Evolutionary conservation across 2,888 invertebrate species (phyloP), one percentile per base, ranked within the genome.

Genomic region (Eilema griseolum): DNA sequence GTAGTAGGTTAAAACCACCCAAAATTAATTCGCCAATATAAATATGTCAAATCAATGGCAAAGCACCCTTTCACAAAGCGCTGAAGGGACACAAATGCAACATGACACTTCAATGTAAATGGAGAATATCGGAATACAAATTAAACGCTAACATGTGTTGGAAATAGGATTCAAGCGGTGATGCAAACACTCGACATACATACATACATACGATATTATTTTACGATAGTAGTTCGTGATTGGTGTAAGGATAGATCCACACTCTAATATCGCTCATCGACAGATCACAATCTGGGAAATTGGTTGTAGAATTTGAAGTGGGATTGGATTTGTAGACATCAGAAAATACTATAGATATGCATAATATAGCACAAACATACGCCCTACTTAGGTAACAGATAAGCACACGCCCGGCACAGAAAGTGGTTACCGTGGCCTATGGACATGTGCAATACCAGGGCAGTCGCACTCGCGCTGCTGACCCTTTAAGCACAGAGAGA

Each of bases 111-210:
- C 24, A 4, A 26, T 46, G 41, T 59, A 37, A 41, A 33, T 31
- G 37, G 52, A 23, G 61, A 37, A 72, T 75, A 77, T 79, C 73
- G 20, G 78, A 84, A 79, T 79, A 85, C 83, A 83, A 84, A 86
- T 87, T 82, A 80, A 82, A 82, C 77, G 80, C 76, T 80, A 85
- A 85, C 78, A 83, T 74, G 69, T 70, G 70, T 68, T 72, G 77
- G 74, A 72, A 69, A 46, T 46, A 4, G 46, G 46, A 46, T 20
- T 61, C 70, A 70, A 63, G 64, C 63, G 33, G 64, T 66, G 67
- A 52, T 46, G 70, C 61, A 72, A 75, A 76, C 72, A 73, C 52
- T 72, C 66, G 16, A 71, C 60, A 72, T 69, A 62, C 68, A 72
- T 20, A 72, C 60, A 72, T 68, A 62, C 68, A 72, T 69, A 71